These are phyloP conservation scores for Plectrocnemia conspersa DNA, from an alignment of 1,140 invertebrate genomes.

Conservation along the genomic window DNA sequence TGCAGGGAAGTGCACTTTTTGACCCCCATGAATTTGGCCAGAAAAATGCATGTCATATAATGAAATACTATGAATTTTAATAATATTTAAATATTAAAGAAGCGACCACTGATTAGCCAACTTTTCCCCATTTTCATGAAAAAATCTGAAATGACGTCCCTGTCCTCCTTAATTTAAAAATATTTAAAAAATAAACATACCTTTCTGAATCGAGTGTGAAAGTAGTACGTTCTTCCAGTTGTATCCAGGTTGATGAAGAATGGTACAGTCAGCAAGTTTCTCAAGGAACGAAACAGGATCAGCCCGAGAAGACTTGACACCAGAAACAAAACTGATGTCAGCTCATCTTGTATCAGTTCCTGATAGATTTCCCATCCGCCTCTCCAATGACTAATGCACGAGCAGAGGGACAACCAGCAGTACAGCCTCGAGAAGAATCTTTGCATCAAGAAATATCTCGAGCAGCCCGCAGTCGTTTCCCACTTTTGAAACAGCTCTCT, in stretches of 20 bases:
- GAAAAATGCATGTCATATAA: no score
- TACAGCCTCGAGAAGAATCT: conserved; percentile 49
- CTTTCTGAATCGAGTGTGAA: conserved; percentile 56
- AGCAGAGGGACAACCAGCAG: conserved; percentile 54
- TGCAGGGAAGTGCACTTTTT: no score
- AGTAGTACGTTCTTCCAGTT: conserved; percentile 54
- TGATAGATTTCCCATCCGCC: conserved; percentile 57
- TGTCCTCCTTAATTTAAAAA: no score
- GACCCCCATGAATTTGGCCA: no score
- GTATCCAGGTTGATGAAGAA: conserved; percentile 55
- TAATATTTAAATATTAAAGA: no score
- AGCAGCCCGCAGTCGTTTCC: conserved; percentile 27
- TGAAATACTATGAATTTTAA: no score
- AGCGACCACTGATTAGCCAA: no score
- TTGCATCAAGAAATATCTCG: conserved; percentile 29
- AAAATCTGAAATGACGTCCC: no score
- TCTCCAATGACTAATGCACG: conserved; percentile 59
- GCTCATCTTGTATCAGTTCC: conserved; percentile 39
- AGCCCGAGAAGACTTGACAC: conserved; percentile 38
- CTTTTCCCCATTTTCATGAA: no score
- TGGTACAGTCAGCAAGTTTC: conserved; percentile 58
- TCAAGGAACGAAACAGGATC: conserved; percentile 45
- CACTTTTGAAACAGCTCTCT: neutral
- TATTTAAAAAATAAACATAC: conserved; percentile 13
- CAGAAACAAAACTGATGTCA: conserved; percentile 38